A percentile compares a stretch with the other conserved stretches of the same genome.
Evolutionary conservation across 2,113 vertebrate species (phyloP).

Genomic region (Peromyscus polionotus): DNA sequence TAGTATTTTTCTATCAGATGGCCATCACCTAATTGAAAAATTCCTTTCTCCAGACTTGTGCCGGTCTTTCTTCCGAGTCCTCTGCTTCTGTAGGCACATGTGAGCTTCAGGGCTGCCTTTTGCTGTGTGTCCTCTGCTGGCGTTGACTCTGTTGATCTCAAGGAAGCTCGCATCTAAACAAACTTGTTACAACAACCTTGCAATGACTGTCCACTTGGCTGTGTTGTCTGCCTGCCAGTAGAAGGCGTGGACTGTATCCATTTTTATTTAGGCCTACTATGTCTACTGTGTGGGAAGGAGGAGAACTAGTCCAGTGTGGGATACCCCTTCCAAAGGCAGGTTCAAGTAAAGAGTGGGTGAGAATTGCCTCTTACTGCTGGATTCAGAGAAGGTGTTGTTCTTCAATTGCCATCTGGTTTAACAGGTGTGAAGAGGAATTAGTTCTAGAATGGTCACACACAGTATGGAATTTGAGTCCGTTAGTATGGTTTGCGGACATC

Average conservation of each 20-base stretch:
- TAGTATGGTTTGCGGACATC: neutral
- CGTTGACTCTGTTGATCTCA: neutral
- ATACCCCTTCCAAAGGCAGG: neutral
- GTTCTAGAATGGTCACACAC: neutral
- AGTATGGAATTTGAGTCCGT: neutral
- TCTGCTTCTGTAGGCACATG: fast-evolving
- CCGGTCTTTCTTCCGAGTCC: neutral
- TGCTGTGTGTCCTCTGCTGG: fast-evolving
- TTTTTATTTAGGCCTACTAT: neutral
- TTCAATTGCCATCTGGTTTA: neutral
- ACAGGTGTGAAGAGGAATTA: neutral
- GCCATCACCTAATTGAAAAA: neutral
- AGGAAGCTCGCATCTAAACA: neutral
- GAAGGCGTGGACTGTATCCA: neutral
- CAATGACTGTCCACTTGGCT: neutral
- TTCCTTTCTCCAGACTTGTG: neutral
- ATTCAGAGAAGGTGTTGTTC: conserved; percentile 3
- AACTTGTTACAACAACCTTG: neutral
- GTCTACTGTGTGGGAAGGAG: neutral
- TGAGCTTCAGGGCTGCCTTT: neutral
- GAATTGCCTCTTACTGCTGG: neutral
- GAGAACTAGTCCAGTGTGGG: neutral
- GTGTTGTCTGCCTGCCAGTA: neutral
- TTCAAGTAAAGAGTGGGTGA: neutral
- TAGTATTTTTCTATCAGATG: neutral